Conservation (phyloP, 2,888 invertebrate species). For the Nemapogon koenigi region DNA sequence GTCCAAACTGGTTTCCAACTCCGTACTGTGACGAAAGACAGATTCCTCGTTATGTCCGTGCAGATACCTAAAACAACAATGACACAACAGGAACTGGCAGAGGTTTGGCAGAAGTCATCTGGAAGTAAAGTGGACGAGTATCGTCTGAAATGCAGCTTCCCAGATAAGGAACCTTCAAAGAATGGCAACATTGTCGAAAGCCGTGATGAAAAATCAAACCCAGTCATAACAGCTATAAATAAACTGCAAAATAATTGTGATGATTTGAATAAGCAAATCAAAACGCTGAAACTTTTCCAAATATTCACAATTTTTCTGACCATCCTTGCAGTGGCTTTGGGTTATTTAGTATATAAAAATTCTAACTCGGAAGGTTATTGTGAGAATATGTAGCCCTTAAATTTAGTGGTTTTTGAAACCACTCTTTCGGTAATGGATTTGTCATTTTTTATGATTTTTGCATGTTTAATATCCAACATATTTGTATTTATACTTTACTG, state of each 20-base stretch:
- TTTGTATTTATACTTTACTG: background rate
- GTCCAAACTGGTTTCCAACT: constrained; percentile 76
- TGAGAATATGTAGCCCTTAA: constrained; percentile 42
- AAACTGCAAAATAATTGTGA: constrained; percentile 41
- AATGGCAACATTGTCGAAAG: constrained; percentile 33
- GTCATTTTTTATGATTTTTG: background rate
- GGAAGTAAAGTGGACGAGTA: constrained; percentile 73
- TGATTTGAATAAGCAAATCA: constrained; percentile 31
- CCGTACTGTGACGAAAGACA: constrained; percentile 75
- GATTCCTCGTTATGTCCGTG: constrained; percentile 88
- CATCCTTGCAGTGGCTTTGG: constrained; percentile 30
- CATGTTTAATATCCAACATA: background rate
- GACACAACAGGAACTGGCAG: constrained; percentile 68
- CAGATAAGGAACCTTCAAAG: constrained; percentile 40
- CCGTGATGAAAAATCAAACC: constrained; percentile 74
- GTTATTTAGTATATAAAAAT: constrained; percentile 35
- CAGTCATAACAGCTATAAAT: constrained; percentile 71
- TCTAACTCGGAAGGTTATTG: constrained; percentile 34
- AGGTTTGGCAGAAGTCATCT: constrained; percentile 75
- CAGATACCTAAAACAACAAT: constrained; percentile 66
- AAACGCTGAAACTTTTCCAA: constrained; percentile 37
- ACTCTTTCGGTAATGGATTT: constrained; percentile 19
- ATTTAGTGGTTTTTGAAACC: constrained; percentile 35
- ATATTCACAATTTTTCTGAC: constrained; percentile 37
- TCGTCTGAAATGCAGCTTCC: constrained; percentile 72